Evolutionary conservation across 1,140 invertebrate genomes (phyloP).

Genomic region (Aphis craccivora): DNA sequence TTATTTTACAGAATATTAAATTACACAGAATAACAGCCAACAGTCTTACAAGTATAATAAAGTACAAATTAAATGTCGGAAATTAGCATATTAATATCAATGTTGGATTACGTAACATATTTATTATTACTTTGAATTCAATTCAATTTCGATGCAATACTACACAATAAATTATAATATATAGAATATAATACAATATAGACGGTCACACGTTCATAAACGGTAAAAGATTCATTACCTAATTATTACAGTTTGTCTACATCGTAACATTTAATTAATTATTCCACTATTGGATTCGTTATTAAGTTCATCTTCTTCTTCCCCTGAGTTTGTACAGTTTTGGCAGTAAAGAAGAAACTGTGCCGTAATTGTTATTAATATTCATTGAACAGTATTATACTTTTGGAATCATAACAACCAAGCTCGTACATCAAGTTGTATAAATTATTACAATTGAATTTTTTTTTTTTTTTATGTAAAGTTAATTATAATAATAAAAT

Average conservation of each 20-base stretch:
- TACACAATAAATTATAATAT: background rate
- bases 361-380: background rate
- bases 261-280: background rate
- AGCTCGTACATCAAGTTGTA: background rate
- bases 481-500: background rate
- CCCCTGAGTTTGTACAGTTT: background rate
- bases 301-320: background rate
- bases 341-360: background rate
- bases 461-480: background rate
- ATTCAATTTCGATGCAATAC: background rate
- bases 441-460: background rate
- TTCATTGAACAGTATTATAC: background rate
- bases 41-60: background rate
- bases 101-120: background rate
- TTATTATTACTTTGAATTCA: background rate
- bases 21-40: background rate
- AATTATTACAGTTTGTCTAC: conserved; percentile 12
- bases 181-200: background rate
- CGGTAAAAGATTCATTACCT: background rate
- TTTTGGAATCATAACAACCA: background rate
- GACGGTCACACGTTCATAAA: background rate
- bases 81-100: background rate
- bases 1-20: too few species aligned
- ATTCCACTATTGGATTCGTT: background rate
- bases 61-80: background rate